These are phyloP conservation scores for Drosophila malerkotliana DNA, from an alignment of 1,140 invertebrate genomes.

Conservation along the genomic window DNA sequence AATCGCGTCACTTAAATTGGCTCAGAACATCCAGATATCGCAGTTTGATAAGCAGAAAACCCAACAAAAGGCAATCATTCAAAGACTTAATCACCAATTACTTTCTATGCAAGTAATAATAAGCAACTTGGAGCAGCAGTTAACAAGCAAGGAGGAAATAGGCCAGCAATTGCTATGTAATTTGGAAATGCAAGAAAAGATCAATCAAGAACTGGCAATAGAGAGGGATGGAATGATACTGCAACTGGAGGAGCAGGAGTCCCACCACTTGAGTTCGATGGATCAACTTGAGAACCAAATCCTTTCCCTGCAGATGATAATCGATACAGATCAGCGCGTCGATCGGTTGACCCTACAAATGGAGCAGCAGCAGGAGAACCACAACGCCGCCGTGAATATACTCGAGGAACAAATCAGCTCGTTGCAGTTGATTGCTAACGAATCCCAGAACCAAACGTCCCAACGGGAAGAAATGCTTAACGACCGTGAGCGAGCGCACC, in stretches of 20 bases:
- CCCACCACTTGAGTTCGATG: background rate
- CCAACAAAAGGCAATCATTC: background rate
- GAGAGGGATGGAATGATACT: conserved; percentile 11
- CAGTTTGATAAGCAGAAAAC: background rate
- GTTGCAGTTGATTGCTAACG: conserved; percentile 19
- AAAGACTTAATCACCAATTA: background rate
- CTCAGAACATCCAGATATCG: background rate
- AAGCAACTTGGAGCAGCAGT: background rate
- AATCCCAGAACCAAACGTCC: conserved; percentile 1
- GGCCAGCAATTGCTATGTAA: background rate
- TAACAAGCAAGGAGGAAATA: background rate
- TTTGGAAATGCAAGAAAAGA: background rate
- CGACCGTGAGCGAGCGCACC: conserved; percentile 5
- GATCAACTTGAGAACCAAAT: conserved; percentile 4
- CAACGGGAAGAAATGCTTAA: background rate
- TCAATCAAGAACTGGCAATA: background rate
- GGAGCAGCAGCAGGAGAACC: background rate
- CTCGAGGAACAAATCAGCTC: conserved; percentile 4
- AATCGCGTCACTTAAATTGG: background rate
- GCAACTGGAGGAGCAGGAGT: conserved; percentile 2
- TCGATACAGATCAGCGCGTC: background rate
- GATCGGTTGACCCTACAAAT: background rate
- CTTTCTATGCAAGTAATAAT: background rate
- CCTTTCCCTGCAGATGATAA: conserved; percentile 20
- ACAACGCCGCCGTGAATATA: background rate